Conservation (phyloP, 2,113 vertebrate genomes). For the Lathamus discolor region DNA sequence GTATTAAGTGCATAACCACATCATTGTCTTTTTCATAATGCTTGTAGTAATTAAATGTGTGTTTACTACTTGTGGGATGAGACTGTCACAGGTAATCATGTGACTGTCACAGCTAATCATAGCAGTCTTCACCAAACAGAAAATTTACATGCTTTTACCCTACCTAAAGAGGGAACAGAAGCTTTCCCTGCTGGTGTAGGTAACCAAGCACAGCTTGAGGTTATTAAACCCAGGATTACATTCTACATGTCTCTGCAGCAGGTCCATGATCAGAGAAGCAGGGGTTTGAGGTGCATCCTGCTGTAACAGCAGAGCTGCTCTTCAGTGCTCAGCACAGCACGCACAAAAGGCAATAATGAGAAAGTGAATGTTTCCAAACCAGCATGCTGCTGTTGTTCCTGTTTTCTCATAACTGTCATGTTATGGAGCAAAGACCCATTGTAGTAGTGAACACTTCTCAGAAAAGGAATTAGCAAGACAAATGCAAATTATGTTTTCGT, state of each 20-base stretch:
- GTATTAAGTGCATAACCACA: not conserved
- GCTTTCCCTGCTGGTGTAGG: not conserved
- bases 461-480: not conserved
- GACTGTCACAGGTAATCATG: too few relatives aligned
- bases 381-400: not conserved
- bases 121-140: not conserved
- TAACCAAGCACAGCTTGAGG: not conserved
- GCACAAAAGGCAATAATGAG: accelerated
- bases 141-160: not conserved
- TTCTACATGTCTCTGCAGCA: not conserved
- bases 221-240: not conserved
- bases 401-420: not conserved
- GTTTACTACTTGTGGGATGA: not conserved
- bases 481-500: not conserved
- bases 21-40: not conserved
- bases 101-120: not conserved
- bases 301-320: not conserved
- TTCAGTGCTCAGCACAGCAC: not conserved
- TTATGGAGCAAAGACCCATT: not conserved
- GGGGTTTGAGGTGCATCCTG: not conserved
- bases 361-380: accelerated
- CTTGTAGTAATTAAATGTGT: not conserved
- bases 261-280: not conserved
- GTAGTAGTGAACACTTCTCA: not conserved
- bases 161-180: not conserved